phyloP scores from a whole-genome alignment of 2,888 invertebrate species.

The Melanotus villosus region DNA sequence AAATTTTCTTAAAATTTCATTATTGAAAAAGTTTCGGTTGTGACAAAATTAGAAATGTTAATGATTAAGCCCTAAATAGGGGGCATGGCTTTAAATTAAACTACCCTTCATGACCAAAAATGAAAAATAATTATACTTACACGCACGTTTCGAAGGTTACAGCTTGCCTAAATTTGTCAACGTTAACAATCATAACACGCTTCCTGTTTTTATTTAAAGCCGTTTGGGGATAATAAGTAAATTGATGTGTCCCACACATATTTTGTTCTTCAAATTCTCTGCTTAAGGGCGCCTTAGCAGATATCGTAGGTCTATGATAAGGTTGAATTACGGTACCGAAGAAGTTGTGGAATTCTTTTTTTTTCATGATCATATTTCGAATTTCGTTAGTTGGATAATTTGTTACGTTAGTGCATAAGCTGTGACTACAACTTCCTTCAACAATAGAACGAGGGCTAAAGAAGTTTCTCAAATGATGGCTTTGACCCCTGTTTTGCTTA shows the following conservation, averaged over 20 bases:
- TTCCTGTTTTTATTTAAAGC: constrained; percentile 31
- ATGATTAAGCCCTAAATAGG: neutral
- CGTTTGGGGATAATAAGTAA: constrained; percentile 32
- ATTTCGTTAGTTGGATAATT: constrained; percentile 31
- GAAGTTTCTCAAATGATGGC: neutral
- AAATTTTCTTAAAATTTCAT: no score
- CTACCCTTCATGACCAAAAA: neutral
- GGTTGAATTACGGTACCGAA: constrained; percentile 39
- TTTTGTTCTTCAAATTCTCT: constrained; percentile 31
- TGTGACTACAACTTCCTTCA: constrained; percentile 25
- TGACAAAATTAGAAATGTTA: no score
- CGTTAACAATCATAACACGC: constrained; percentile 33
- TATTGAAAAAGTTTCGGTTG: no score
- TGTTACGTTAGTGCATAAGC: constrained; percentile 33
- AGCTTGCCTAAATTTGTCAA: constrained; percentile 36
- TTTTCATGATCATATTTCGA: constrained; percentile 4
- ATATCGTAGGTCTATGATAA: constrained; percentile 24
- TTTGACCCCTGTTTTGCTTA: neutral
- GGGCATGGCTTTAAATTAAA: no score
- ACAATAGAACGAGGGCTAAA: neutral
- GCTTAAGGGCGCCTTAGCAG: constrained; percentile 16
- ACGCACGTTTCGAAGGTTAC: constrained; percentile 40
- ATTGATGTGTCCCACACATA: constrained; percentile 35
- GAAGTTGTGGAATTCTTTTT: constrained; percentile 32
- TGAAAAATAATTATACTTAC: constrained; percentile 25